Conservation (phyloP, 2,113 vertebrate species). For the Bos taurus region DNA sequence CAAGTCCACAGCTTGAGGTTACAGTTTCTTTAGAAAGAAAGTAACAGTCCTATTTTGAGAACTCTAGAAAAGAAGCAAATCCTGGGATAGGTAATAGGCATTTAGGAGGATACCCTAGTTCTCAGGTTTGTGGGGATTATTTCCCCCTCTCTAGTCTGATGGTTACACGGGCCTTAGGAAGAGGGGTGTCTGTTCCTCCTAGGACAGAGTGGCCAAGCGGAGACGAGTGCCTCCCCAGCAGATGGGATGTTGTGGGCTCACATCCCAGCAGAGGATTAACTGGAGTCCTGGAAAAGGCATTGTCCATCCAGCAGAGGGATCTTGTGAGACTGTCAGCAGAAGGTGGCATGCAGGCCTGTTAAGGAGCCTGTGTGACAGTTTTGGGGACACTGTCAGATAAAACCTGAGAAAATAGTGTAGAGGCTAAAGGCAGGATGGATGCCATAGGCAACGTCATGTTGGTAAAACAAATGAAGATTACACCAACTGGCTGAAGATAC, state of each 20-base stretch:
- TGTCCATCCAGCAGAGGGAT: neutral
- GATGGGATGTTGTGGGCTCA: neutral
- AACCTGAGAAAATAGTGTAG: neutral
- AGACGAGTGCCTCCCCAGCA: neutral
- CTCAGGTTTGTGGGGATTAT: neutral
- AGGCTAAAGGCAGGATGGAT: neutral
- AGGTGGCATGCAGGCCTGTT: neutral
- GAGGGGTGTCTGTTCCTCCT: neutral
- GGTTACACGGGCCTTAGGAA: neutral
- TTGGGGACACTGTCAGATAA: neutral
- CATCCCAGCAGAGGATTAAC: neutral
- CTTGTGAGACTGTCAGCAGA: neutral
- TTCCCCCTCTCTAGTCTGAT: neutral
- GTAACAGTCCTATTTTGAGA: neutral
- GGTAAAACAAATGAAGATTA: neutral
- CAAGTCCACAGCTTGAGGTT: neutral
- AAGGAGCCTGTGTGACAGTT: neutral
- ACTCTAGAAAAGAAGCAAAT: neutral
- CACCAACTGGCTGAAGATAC: neutral
- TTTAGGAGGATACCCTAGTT: neutral
- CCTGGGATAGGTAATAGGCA: neutral
- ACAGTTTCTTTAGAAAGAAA: slow-evolving; percentile 13
- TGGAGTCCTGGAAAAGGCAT: neutral
- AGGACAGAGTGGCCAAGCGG: neutral
- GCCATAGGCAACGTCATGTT: too few species aligned